Percentiles rank a stretch among this genome's conserved stretches.
Conservation (phyloP, 1,140 invertebrate genomes). For the Pteromalus puparum region DNA sequence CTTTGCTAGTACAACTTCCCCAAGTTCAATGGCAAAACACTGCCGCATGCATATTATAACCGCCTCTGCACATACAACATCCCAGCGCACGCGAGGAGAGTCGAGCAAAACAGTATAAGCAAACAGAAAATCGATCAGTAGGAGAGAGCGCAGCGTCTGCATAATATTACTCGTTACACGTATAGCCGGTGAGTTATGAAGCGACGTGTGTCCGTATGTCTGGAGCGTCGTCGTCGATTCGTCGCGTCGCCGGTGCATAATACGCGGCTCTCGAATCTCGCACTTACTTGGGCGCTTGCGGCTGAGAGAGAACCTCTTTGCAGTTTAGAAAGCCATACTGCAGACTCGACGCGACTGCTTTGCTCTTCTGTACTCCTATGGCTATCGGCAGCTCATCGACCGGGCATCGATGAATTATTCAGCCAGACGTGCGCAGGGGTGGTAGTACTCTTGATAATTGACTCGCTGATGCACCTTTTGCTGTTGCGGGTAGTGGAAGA, state of each 20-base stretch:
- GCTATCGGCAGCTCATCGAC: neutral
- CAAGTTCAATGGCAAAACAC: neutral
- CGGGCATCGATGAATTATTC: constrained; percentile 14
- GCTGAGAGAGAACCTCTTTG: neutral
- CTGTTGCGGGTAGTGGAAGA: too few species aligned
- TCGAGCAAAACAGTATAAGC: too few species aligned
- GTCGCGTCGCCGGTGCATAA: neutral
- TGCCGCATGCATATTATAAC: too few species aligned
- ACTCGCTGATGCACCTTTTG: neutral
- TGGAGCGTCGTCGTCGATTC: too few species aligned
- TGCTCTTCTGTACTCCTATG: neutral
- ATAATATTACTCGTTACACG: too few species aligned
- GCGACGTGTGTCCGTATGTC: neutral
- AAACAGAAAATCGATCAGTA: too few species aligned
- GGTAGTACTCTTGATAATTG: neutral
- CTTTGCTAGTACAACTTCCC: neutral
- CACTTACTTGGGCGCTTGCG: neutral
- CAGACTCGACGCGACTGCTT: neutral
- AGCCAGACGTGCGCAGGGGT: neutral
- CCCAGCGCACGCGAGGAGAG: too few species aligned
- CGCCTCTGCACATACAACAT: too few species aligned
- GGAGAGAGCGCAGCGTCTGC: too few species aligned
- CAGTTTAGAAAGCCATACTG: constrained; percentile 24
- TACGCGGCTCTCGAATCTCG: constrained; percentile 2
- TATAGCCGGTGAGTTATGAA: neutral